phyloP scores from a whole-genome alignment of 2,888 invertebrate species.

The Norana najaformis region DNA sequence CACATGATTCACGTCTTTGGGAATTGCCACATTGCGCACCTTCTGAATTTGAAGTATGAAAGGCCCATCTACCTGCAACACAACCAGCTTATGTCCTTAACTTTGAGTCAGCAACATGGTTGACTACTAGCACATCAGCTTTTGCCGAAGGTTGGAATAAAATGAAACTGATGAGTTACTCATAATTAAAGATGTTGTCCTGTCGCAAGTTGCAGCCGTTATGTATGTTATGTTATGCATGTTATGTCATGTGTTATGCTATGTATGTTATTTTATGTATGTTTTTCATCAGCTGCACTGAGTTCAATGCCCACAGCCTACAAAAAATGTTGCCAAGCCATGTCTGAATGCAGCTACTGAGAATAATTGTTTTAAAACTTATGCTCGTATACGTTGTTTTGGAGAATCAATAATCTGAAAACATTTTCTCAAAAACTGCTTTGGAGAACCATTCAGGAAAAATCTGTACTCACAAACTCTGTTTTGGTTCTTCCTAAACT shows the following conservation, averaged over 20 bases:
- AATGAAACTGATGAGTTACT: too few relatives aligned
- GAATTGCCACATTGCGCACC: constrained; percentile 83
- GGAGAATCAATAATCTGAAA: neutral
- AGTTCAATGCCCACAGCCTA: neutral
- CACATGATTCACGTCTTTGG: constrained; percentile 78
- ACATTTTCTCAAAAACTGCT: neutral
- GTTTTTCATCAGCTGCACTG: neutral
- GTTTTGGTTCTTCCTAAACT: constrained; percentile 70
- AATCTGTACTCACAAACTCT: constrained; percentile 56
- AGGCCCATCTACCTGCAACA: constrained; percentile 65
- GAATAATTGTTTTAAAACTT: constrained; percentile 15
- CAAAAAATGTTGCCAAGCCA: neutral
- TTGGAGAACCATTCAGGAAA: neutral
- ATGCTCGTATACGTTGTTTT: neutral
- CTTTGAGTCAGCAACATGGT: neutral
- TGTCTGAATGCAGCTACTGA: neutral
- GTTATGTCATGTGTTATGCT: too few relatives aligned
- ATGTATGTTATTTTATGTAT: too few relatives aligned
- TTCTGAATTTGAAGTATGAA: constrained; percentile 83
- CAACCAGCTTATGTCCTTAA: neutral
- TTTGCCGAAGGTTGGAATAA: too few relatives aligned
- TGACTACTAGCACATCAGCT: too few relatives aligned
- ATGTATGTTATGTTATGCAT: too few relatives aligned
- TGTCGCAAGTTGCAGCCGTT: too few relatives aligned
- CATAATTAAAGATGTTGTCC: too few relatives aligned